Evolutionary conservation across 1,140 invertebrate species (phyloP), one percentile per base, ranked within the genome.

Genomic region (Aphaenogaster ashmeadi): DNA sequence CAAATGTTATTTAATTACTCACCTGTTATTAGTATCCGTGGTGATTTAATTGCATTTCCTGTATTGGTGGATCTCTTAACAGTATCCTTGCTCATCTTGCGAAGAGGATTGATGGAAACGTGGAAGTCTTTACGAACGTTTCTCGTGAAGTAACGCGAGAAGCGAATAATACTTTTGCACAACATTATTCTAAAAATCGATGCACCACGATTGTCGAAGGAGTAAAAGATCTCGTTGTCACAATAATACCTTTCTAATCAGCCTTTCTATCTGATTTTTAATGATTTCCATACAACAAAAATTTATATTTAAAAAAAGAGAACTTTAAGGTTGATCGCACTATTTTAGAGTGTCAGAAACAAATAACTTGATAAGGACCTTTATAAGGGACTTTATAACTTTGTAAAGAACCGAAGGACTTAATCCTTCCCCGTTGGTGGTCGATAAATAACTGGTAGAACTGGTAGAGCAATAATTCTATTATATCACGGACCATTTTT

Each of bases 21-120:
- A 95, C 95, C 95, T 84, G 95, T 96, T 27, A 96, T 95, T 6
- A 95, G 87, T 86, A 95, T 94, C 67, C 93, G 94, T 2, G 95
- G 95, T 44, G 90, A 64, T 90, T 91, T 93, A 15, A 15, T 8
- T 41, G 33, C 4, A 54, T 38, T 36, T 71, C 78, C 52, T 9
- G 3, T 74, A 8, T 21, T 72, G 11, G 60, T 7, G 0, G 13
- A 66, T 18, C 15, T 38, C 1, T 62, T 38, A 4, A 2, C n/a
- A 41, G 5, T 60, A 60, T 89, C 41, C 2, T 58, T 60, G 2
- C n/a, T 54, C 13, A 50, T 47, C 4, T 41, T 50, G 3, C 9
- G 50, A 6, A 47, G 3, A 41, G 11, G 18, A 72, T 72, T 54
- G 8, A 11, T 52, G 0, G 27, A 62, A 3, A 52, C 36, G 1